A percentile compares a stretch with the other conserved stretches of the same genome.
phyloP scores from a whole-genome alignment of 2,113 vertebrate genomes.

The Fregata magnificens region DNA sequence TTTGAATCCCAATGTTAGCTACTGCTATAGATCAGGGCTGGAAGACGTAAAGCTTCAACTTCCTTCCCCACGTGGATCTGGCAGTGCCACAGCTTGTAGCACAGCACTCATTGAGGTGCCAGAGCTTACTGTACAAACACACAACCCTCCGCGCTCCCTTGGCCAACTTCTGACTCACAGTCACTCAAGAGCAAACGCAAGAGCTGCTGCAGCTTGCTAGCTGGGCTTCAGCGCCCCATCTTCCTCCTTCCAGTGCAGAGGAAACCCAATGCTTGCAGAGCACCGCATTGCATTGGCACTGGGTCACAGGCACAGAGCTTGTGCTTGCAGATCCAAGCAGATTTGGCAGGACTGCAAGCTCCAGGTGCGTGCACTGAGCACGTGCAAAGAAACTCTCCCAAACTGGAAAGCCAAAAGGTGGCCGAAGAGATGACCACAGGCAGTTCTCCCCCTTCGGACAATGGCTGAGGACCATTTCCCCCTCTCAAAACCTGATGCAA shows the following conservation, averaged over 20 bases:
- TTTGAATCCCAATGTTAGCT: not conserved
- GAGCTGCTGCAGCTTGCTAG: not conserved
- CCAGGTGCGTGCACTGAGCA: accelerated
- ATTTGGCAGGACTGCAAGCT: not conserved
- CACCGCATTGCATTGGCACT: accelerated
- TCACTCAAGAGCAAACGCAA: accelerated
- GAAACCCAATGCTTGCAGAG: not conserved
- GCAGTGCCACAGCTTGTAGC: not conserved
- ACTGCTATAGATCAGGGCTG: not conserved
- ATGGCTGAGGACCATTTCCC: not conserved
- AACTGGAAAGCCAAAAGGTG: not conserved
- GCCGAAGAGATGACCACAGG: accelerated
- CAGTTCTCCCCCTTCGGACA: not conserved
- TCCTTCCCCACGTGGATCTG: not conserved
- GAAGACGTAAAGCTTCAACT: not conserved
- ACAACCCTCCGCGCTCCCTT: not conserved
- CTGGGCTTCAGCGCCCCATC: not conserved
- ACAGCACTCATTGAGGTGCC: not conserved
- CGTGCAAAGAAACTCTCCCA: not conserved
- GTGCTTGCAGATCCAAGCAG: not conserved
- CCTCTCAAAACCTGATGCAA: not conserved
- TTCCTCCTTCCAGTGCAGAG: not conserved
- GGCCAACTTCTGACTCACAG: not conserved
- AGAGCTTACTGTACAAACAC: not conserved
- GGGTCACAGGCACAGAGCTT: not conserved